Base-by-base conservation (phyloP, 2,888 invertebrate genomes). In the Byasa hedistus region DNA sequence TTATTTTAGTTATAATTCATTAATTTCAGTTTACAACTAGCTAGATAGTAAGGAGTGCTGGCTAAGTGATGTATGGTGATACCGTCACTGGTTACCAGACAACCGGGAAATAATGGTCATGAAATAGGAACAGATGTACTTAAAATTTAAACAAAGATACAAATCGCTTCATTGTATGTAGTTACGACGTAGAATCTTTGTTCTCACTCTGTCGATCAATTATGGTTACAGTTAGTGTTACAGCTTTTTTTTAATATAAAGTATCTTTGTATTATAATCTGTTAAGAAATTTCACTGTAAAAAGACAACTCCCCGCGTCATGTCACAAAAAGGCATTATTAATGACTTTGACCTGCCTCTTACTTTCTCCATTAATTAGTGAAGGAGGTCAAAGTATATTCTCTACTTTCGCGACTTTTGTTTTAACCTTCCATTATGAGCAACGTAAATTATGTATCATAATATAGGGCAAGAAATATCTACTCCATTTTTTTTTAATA, bases 311-410 rank as follows among this genome's bases (percentile, higher is more conserved):
- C 7, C 48, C n/a, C 0, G 48, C 48, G 48, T 19, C 4, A 48
- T n/a, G 48, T 15, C 24, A 55, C 65, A 60, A 48, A 64, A 65
- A 44, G 65, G 27, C 22, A 55, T 21, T 57, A 61, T 52, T 61
- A 54, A 66, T 66, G 61, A 54, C 66, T 66, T 63, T 66, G 66
- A 66, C 63, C 66, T 19, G 44, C 21, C 55, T 48, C 32, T 56
- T 55, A 66, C 62, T 66, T 66, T 63, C 66, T 59, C 32, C 66
- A 23, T 66, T 66, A 66, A 66, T 66, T 66, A 66, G 66, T 66
- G 59, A 66, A 66, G 19, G 63, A 66, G 66, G 66, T 66, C 66
- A 66, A 66, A 66, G 63, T 57, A 48, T 63, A 59, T 66, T 63
- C 55, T 60, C 32, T 57, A 66, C 66, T 66, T 66, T 62, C 61